Conservation (phyloP, 1,140 invertebrate genomes). For the Drosophila seguyi region DNA sequence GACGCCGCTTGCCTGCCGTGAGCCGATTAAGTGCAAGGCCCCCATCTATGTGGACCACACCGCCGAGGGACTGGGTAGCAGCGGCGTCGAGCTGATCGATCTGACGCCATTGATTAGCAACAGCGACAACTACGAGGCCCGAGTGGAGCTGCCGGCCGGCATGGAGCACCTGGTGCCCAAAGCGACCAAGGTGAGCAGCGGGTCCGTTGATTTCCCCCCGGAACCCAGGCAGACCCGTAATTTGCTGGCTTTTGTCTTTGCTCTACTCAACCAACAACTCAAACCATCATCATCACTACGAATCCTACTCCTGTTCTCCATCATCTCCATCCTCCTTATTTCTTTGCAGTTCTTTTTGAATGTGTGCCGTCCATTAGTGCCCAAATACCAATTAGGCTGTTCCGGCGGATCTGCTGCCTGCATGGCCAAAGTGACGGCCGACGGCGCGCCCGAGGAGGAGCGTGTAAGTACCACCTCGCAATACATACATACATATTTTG, state of each 20-base stretch:
- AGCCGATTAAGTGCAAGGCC: conserved; percentile 81
- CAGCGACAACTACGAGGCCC: conserved; percentile 85
- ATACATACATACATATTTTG: conserved; percentile 15
- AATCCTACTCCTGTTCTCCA: conserved; percentile 1
- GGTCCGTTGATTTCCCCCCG: conserved; percentile 51
- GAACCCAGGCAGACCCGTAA: conserved; percentile 21
- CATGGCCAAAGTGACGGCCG: conserved; percentile 81
- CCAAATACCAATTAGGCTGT: conserved; percentile 85
- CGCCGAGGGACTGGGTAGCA: conserved; percentile 53
- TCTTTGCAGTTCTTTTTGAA: conserved; percentile 85
- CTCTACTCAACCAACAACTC: conserved; percentile 5
- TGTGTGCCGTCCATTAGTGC: conserved; percentile 86
- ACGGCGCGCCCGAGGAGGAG: conserved; percentile 83
- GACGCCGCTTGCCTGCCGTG: conserved; percentile 85
- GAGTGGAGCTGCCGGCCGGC: conserved; percentile 69
- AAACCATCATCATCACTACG: conserved; percentile 7
- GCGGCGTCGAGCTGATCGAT: conserved; percentile 76
- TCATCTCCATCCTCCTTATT: conserved; percentile 9
- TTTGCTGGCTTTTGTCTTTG: conserved; percentile 57
- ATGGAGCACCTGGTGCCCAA: conserved; percentile 65
- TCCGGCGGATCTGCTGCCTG: conserved; percentile 86
- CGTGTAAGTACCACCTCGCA: conserved; percentile 80
- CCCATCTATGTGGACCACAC: conserved; percentile 60
- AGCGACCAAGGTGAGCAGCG: conserved; percentile 73
- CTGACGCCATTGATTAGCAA: conserved; percentile 85